Conservation (phyloP, 2,113 vertebrate genomes). For the Delphinus delphis region DNA sequence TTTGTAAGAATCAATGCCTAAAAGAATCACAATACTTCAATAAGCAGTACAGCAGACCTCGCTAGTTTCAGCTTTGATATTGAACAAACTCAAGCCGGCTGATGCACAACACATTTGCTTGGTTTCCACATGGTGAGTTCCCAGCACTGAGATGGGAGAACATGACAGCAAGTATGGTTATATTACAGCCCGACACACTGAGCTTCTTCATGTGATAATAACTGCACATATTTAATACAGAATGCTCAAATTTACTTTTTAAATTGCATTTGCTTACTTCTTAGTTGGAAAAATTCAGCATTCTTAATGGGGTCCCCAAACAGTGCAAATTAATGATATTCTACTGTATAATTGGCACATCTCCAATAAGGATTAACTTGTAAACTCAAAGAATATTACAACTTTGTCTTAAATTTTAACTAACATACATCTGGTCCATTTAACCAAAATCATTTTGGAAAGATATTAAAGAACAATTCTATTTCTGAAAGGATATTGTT, state of each 20-base stretch:
- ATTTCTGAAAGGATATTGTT: slow-evolving; percentile 75
- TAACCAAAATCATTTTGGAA: slow-evolving; percentile 81
- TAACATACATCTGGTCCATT: slow-evolving; percentile 82
- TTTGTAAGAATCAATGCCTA: slow-evolving; percentile 86
- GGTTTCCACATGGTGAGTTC: slow-evolving; percentile 80
- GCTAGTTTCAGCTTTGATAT: slow-evolving; percentile 82
- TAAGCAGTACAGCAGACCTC: slow-evolving; percentile 85
- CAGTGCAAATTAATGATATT: slow-evolving; percentile 81
- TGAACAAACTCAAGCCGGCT: slow-evolving; percentile 80
- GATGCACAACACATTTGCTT: slow-evolving; percentile 80
- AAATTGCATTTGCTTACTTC: slow-evolving; percentile 79
- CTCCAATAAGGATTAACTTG: slow-evolving; percentile 88
- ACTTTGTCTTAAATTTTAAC: slow-evolving; percentile 76
- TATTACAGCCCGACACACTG: slow-evolving; percentile 81
- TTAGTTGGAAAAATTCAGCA: slow-evolving; percentile 80
- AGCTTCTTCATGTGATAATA: slow-evolving; percentile 78
- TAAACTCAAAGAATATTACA: slow-evolving; percentile 83
- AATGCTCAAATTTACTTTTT: slow-evolving; percentile 80
- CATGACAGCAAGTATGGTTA: slow-evolving; percentile 81
- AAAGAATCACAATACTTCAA: slow-evolving; percentile 88
- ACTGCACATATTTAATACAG: slow-evolving; percentile 80
- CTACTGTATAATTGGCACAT: slow-evolving; percentile 86
- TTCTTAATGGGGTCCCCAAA: slow-evolving; percentile 80
- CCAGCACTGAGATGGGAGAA: slow-evolving; percentile 81
- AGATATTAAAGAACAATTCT: slow-evolving; percentile 80